phyloP scores from a whole-genome alignment of 2,888 invertebrate genomes.

The Harpalus rubripes region DNA sequence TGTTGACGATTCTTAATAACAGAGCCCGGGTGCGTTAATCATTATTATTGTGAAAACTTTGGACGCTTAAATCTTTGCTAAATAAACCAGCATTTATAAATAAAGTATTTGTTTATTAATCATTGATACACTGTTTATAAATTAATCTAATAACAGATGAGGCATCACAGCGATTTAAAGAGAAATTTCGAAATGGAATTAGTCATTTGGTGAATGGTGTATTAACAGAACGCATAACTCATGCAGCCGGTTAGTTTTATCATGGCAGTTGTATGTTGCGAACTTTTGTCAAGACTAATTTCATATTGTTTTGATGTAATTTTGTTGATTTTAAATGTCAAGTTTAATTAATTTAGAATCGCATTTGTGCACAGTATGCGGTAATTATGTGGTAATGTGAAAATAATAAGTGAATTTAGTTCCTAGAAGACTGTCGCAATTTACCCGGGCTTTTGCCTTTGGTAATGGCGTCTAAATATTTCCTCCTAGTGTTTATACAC shows the following conservation, averaged over 20 bases:
- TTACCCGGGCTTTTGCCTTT: slow-evolving; percentile 66
- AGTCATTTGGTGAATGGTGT: neutral
- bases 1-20: slow-evolving; percentile 46
- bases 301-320: slow-evolving; percentile 61
- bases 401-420: slow-evolving; percentile 36
- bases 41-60: neutral
- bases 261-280: slow-evolving; percentile 63
- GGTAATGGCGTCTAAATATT: slow-evolving; percentile 62
- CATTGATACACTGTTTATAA: neutral
- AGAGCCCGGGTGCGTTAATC: slow-evolving; percentile 31
- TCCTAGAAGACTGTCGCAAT: slow-evolving; percentile 52
- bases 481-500: slow-evolving; percentile 65
- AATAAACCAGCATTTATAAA: neutral
- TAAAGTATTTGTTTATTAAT: neutral
- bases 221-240: slow-evolving; percentile 53
- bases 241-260: slow-evolving; percentile 63
- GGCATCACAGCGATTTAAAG: neutral
- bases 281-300: slow-evolving; percentile 61
- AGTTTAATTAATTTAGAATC: slow-evolving; percentile 35
- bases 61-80: neutral
- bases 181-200: neutral
- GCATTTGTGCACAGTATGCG: neutral
- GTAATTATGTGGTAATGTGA: slow-evolving; percentile 41
- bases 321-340: slow-evolving; percentile 24
- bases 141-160: neutral